Percentiles rank a stretch among this genome's conserved stretches.
phyloP scores from a whole-genome alignment of 2,113 vertebrate species.

The Poeciliopsis turrubarensis region DNA sequence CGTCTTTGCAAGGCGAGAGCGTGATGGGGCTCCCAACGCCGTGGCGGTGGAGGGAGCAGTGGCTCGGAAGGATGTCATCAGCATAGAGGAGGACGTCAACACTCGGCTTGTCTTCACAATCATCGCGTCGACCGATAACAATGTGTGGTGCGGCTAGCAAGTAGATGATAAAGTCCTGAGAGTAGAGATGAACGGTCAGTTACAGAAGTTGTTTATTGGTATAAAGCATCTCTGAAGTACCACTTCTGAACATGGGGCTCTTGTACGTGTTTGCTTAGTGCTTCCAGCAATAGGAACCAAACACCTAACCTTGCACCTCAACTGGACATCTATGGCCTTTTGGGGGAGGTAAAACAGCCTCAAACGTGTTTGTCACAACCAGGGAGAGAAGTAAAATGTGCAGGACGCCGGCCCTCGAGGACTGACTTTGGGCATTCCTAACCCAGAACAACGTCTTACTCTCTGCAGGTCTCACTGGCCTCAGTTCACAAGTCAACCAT shows the following conservation, averaged over 20 bases:
- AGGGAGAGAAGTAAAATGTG: too few species aligned
- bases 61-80: conserved; percentile 71
- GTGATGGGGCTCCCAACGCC: conserved; percentile 23
- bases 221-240: background rate
- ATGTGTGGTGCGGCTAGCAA: conserved; percentile 63
- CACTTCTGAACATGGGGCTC: background rate
- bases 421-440: too few species aligned
- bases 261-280: background rate
- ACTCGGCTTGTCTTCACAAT: conserved; percentile 36
- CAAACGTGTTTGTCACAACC: background rate
- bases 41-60: conserved; percentile 73
- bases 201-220: background rate
- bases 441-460: too few species aligned
- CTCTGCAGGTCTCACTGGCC: too few species aligned
- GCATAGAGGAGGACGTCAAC: conserved; percentile 69
- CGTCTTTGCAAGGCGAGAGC: conserved; percentile 60
- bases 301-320: background rate
- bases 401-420: too few species aligned
- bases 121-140: conserved; percentile 62
- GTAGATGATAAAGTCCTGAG: conserved; percentile 82
- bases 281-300: background rate
- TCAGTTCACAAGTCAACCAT: too few species aligned
- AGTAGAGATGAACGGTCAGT: conserved; percentile 9
- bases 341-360: background rate
- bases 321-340: background rate